These are phyloP conservation scores for Archilochus colubris DNA, from an alignment of 2,113 vertebrate species.

Conservation along the genomic window DNA sequence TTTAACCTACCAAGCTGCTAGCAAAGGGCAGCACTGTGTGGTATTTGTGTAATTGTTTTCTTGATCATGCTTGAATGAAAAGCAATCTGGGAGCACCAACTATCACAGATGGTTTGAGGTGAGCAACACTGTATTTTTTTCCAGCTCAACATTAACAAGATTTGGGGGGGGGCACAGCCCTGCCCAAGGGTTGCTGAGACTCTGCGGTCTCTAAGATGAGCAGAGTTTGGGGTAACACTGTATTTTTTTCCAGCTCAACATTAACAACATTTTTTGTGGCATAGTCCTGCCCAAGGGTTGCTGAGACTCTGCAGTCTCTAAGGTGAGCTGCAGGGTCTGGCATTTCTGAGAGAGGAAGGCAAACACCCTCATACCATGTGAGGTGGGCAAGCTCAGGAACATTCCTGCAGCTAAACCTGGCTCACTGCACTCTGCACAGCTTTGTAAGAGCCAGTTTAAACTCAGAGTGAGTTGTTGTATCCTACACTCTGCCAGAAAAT, in stretches of 20 bases:
- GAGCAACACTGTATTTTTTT: not conserved
- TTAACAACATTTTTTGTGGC: not conserved
- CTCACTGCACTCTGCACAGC: not conserved
- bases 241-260: not conserved
- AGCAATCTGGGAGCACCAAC: not conserved
- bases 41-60: slow-evolving; percentile 36
- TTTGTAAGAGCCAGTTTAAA: not conserved
- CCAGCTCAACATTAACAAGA: not conserved
- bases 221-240: too few species aligned
- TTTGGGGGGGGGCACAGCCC: not conserved
- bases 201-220: not conserved
- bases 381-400: not conserved
- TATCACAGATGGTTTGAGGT: not conserved
- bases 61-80: slow-evolving; percentile 14
- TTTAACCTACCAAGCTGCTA: slow-evolving; percentile 1
- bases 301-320: not conserved
- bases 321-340: not conserved
- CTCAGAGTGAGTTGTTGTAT: not conserved
- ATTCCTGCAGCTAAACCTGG: not conserved
- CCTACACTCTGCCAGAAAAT: not conserved
- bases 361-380: accelerated
- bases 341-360: not conserved
- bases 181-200: not conserved
- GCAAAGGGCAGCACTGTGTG: slow-evolving; percentile 4
- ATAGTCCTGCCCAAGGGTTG: not conserved